phyloP scores from a whole-genome alignment of 2,797 vertebrate genomes.

The Dallia pectoralis region DNA sequence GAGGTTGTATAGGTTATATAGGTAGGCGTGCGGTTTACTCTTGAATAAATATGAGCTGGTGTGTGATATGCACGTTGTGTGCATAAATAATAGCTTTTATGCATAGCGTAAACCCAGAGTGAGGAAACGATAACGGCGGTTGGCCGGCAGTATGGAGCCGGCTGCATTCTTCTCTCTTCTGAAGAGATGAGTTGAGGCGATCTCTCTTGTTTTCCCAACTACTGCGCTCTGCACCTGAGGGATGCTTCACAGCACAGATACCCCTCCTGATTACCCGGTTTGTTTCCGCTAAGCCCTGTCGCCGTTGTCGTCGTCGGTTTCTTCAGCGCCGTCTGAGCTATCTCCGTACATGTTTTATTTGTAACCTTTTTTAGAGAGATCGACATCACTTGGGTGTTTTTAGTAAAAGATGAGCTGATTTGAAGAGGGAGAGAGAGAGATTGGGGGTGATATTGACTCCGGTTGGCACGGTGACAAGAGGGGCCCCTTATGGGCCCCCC shows the following conservation, averaged over 20 bases:
- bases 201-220: slow-evolving; percentile 47
- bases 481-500: slow-evolving; percentile 43
- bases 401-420: slow-evolving; percentile 28
- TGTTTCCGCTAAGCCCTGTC: slow-evolving; percentile 85
- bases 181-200: slow-evolving; percentile 31
- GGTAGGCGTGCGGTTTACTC: slow-evolving; percentile 67
- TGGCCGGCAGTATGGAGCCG: not conserved
- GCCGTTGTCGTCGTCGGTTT: slow-evolving; percentile 31
- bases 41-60: slow-evolving; percentile 44
- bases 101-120: slow-evolving; percentile 56
- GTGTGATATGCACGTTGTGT: slow-evolving; percentile 85
- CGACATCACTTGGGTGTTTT: slow-evolving; percentile 47
- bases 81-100: slow-evolving; percentile 85
- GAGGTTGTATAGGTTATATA: slow-evolving; percentile 39
- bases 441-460: slow-evolving; percentile 31
- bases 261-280: slow-evolving; percentile 69
- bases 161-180: slow-evolving; percentile 42
- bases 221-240: slow-evolving; percentile 54
- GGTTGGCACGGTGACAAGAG: slow-evolving; percentile 37
- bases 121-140: slow-evolving; percentile 40
- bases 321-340: slow-evolving; percentile 37
- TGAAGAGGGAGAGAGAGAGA: slow-evolving; percentile 24
- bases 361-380: slow-evolving; percentile 49
- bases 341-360: slow-evolving; percentile 1
- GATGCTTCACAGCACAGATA: slow-evolving; percentile 52